Conservation (phyloP, 2,113 vertebrate species). For the Heterotis niloticus region DNA sequence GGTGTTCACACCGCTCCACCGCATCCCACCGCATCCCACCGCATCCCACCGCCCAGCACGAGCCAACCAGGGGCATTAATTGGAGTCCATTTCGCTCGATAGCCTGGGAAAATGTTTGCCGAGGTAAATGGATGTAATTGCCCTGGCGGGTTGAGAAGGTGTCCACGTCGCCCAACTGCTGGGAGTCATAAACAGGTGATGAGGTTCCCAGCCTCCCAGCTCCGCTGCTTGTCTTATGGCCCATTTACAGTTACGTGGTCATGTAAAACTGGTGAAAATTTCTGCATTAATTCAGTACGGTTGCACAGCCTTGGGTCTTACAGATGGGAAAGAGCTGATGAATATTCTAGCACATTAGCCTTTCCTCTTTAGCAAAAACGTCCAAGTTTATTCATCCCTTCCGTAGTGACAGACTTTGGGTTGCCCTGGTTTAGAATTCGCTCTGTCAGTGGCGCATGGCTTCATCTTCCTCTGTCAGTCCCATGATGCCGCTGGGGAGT, state of each 20-base stretch:
- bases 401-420: neutral
- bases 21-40: neutral
- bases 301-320: constrained; percentile 11
- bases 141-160: constrained; percentile 18
- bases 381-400: constrained; percentile 13
- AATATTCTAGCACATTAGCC: constrained; percentile 32
- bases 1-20: neutral
- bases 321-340: constrained; percentile 2
- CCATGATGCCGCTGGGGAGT: neutral
- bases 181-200: constrained; percentile 21
- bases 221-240: constrained; percentile 3
- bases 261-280: constrained; percentile 12
- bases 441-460: neutral
- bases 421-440: neutral
- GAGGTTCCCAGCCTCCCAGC: constrained; percentile 20
- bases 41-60: neutral
- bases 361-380: constrained; percentile 25
- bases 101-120: constrained; percentile 1
- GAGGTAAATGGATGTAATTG: constrained; percentile 30
- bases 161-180: constrained; percentile 27
- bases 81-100: constrained; percentile 20
- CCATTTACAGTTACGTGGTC: constrained; percentile 20
- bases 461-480: neutral
- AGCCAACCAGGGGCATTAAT: constrained; percentile 5
- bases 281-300: neutral